A percentile compares a stretch with the other conserved stretches of the same genome.
phyloP scores from a whole-genome alignment of 2,113 vertebrate genomes.

The Rhinogobius similis region DNA sequence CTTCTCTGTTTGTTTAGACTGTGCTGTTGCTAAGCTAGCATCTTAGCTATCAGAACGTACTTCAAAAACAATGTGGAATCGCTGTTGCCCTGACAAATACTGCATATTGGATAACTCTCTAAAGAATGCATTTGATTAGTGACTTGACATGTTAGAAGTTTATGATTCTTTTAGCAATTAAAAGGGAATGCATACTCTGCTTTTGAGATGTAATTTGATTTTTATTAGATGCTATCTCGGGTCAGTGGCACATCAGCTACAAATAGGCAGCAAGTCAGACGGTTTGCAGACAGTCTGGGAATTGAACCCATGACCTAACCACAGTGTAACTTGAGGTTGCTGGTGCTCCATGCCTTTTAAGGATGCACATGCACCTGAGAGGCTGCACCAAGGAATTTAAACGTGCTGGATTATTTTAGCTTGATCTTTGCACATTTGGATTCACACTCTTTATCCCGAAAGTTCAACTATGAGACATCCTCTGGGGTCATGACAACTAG shows the following conservation, averaged over 20 bases:
- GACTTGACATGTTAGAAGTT: not conserved
- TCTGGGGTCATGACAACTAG: not conserved
- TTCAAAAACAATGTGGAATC: slow-evolving; percentile 4
- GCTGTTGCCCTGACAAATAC: not conserved
- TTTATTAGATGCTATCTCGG: not conserved
- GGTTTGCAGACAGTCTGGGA: not conserved
- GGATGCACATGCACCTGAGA: not conserved
- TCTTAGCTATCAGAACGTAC: slow-evolving; percentile 38
- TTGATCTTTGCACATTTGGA: not conserved
- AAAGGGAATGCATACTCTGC: not conserved
- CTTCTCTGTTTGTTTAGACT: slow-evolving; percentile 43
- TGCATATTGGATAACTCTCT: not conserved
- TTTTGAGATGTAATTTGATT: not conserved
- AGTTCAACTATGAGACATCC: not conserved
- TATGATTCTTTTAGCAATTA: not conserved
- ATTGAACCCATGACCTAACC: not conserved
- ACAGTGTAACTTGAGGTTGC: not conserved
- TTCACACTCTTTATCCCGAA: not conserved
- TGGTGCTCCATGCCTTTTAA: not conserved
- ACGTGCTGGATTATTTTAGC: not conserved
- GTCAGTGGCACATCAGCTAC: not conserved
- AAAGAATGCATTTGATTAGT: slow-evolving; percentile 4
- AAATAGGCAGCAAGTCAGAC: not conserved
- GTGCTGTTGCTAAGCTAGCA: slow-evolving; percentile 3
- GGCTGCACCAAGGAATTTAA: not conserved